Conservation (phyloP, 37 sponge, comb jelly and placozoan genomes). For the Aphrocallistes beatrix region DNA sequence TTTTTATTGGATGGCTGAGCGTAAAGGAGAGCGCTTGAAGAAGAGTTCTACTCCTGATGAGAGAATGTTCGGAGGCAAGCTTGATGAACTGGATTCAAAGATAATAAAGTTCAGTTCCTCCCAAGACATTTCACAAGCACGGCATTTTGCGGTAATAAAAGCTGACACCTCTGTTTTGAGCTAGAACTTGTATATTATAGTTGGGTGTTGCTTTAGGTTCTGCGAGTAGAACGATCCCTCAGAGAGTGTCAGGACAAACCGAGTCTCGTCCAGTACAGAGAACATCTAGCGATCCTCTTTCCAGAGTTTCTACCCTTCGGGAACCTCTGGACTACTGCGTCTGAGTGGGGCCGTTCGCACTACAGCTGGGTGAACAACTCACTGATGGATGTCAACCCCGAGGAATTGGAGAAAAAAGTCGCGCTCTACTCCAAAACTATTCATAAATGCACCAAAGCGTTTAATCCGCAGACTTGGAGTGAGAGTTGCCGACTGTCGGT, state of each 20-base stretch:
- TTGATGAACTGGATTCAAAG: slow-evolving; percentile 71
- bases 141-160: not conserved
- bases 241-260: slow-evolving; percentile 83
- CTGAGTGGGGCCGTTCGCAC: slow-evolving; percentile 87
- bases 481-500: too few species aligned
- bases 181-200: too few species aligned
- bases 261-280: slow-evolving; percentile 80
- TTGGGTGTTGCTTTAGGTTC: too few species aligned
- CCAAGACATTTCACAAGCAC: not conserved
- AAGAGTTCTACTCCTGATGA: slow-evolving; percentile 85
- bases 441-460: slow-evolving; percentile 92
- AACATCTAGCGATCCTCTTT: slow-evolving; percentile 67
- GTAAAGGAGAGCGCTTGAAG: slow-evolving; percentile 80
- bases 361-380: slow-evolving; percentile 97
- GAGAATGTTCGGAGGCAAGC: slow-evolving; percentile 63
- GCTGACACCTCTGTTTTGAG: too few species aligned
- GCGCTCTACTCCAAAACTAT: slow-evolving; percentile 68
- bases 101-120: not conserved
- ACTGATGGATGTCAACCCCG: slow-evolving; percentile 83
- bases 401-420: slow-evolving; percentile 67
- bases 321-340: slow-evolving; percentile 88
- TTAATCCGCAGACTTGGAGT: slow-evolving; percentile 43
- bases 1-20: too few species aligned
- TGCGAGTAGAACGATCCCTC: slow-evolving; percentile 67
- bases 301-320: slow-evolving; percentile 90